These are phyloP conservation scores for Zeus faber DNA, from an alignment of 2,113 vertebrate genomes.

Conservation along the genomic window DNA sequence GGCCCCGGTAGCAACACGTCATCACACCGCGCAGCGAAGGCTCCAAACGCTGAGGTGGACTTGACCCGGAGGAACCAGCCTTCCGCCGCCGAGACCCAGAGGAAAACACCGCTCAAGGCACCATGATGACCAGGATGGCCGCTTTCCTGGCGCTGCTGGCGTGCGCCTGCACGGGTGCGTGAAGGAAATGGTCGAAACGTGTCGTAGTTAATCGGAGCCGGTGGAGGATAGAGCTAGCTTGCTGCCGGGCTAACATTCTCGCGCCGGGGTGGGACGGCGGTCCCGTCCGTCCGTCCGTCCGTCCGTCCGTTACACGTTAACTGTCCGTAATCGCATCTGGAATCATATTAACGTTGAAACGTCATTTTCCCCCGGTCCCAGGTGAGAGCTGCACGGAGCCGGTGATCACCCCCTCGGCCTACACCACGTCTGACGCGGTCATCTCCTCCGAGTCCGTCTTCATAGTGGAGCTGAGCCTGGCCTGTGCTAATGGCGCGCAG, in stretches of 20 bases:
- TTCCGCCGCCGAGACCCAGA: not conserved
- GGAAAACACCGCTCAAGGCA: not conserved
- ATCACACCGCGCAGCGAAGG: slow-evolving; percentile 38
- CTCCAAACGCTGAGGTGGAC: slow-evolving; percentile 53
- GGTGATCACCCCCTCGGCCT: slow-evolving; percentile 85
- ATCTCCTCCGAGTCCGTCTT: slow-evolving; percentile 90
- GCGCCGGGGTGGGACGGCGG: too few relatives aligned
- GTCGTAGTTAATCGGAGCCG: not conserved
- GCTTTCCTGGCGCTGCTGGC: slow-evolving; percentile 55
- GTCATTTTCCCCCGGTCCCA: slow-evolving; percentile 49
- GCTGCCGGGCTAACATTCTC: too few relatives aligned
- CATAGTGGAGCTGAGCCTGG: slow-evolving; percentile 87
- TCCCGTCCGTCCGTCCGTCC: too few relatives aligned
- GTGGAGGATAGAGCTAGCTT: too few relatives aligned
- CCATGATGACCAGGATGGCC: slow-evolving; percentile 57
- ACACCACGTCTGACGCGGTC: slow-evolving; percentile 89
- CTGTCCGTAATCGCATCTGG: too few relatives aligned
- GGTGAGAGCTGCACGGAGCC: slow-evolving; percentile 87
- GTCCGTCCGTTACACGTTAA: too few relatives aligned
- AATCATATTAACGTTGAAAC: too few relatives aligned
- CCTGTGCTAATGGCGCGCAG: slow-evolving; percentile 89
- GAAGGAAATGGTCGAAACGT: not conserved
- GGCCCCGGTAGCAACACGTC: slow-evolving; percentile 37
- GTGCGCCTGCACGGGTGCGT: slow-evolving; percentile 63
- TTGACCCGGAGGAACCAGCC: slow-evolving; percentile 16